A percentile compares a stretch with the other conserved stretches of the same genome.
phyloP scores from a whole-genome alignment of 2,888 invertebrate species.

The Trichogramma evanescens region DNA sequence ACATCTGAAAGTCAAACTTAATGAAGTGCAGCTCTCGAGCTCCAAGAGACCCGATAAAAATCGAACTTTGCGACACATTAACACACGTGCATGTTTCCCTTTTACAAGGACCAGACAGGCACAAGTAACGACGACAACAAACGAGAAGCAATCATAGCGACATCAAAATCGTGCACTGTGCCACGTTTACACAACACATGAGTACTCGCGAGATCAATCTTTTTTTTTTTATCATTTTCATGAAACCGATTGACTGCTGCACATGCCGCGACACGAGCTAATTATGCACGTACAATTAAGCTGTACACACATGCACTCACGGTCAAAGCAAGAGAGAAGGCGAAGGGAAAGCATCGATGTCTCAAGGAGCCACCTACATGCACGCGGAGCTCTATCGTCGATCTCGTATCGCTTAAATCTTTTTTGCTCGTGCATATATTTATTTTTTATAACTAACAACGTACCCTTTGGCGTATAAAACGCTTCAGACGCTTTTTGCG shows the following conservation, averaged over 20 bases:
- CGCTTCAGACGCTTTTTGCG: slow-evolving; percentile 14
- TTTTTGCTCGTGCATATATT: background rate
- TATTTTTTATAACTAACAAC: background rate
- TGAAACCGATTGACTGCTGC: slow-evolving; percentile 20
- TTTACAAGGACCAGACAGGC: background rate
- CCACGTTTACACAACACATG: background rate
- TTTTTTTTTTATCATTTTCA: background rate
- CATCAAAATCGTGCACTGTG: background rate
- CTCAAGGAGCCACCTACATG: background rate
- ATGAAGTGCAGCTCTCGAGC: slow-evolving; percentile 12
- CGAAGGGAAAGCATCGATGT: background rate
- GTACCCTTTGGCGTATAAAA: background rate
- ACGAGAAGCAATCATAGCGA: slow-evolving; percentile 9
- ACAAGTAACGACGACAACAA: background rate
- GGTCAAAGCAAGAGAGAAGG: background rate
- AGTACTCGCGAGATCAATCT: background rate
- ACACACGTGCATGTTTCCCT: background rate
- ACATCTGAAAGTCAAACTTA: background rate
- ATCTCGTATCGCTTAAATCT: slow-evolving; percentile 1
- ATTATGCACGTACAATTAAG: slow-evolving; percentile 32
- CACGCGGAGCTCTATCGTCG: slow-evolving; percentile 21
- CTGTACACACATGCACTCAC: background rate
- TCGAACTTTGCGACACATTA: slow-evolving; percentile 10
- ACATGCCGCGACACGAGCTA: slow-evolving; percentile 17
- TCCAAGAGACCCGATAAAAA: slow-evolving; percentile 6